Conservation (phyloP, 2,113 vertebrate species). For the Ploceus nigricollis region DNA sequence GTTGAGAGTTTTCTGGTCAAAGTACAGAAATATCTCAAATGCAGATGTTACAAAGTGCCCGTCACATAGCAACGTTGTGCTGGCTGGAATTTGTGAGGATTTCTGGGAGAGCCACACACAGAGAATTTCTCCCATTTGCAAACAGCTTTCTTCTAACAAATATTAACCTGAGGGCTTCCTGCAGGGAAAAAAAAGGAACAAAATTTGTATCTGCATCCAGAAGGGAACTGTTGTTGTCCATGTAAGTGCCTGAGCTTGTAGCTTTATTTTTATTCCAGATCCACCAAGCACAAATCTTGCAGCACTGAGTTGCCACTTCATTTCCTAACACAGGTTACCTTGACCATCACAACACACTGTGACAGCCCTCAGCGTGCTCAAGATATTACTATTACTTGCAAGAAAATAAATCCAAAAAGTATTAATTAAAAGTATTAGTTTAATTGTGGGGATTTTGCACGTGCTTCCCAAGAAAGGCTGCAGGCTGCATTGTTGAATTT, state of each 20-base stretch:
- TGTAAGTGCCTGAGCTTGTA: background rate
- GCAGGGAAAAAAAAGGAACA: background rate
- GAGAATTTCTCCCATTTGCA: background rate
- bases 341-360: background rate
- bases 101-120: background rate
- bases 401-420: background rate
- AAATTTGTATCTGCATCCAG: background rate
- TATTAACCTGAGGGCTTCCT: background rate
- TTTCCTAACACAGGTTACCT: background rate
- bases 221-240: background rate
- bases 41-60: background rate
- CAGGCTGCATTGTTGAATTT: background rate
- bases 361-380: background rate
- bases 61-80: background rate
- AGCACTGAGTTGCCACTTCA: background rate
- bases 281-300: background rate
- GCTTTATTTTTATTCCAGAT: background rate
- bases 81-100: background rate
- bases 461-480: background rate
- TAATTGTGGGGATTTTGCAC: background rate
- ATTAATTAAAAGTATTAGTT: background rate
- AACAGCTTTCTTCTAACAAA: background rate
- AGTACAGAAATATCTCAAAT: background rate
- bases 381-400: background rate
- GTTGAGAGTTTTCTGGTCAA: background rate